phyloP scores from a whole-genome alignment of 2,113 vertebrate species.

The Coptodon rendalli region DNA sequence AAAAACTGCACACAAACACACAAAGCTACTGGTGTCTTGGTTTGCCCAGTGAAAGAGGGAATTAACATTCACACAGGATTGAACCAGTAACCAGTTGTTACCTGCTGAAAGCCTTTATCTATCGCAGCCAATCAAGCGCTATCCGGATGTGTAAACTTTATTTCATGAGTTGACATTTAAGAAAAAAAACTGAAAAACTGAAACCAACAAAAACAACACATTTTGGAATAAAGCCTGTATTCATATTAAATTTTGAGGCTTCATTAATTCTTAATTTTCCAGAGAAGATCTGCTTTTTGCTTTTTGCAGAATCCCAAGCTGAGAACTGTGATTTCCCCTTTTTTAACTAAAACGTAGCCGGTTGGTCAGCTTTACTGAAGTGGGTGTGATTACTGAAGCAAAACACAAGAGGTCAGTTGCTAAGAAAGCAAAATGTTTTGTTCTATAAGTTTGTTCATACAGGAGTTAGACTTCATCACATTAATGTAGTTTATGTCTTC shows the following conservation, averaged over 20 bases:
- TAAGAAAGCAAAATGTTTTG: background rate
- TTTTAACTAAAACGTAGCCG: rapidly evolving
- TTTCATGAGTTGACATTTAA: background rate
- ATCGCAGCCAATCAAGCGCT: background rate
- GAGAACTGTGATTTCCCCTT: background rate
- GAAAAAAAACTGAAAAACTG: background rate
- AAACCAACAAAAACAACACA: background rate
- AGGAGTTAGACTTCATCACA: background rate
- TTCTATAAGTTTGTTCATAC: background rate
- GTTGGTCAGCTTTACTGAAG: background rate
- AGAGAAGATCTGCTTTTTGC: background rate
- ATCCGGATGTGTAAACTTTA: background rate
- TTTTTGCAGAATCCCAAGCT: background rate
- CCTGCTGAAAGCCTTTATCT: background rate
- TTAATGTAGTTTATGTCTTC: background rate
- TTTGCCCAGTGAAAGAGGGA: background rate
- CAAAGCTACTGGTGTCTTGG: background rate
- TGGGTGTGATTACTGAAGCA: background rate
- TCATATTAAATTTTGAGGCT: background rate
- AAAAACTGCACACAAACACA: background rate
- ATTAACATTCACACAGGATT: background rate
- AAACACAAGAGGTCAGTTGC: background rate
- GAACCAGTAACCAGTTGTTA: background rate
- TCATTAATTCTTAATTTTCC: background rate
- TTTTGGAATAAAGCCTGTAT: background rate